Evolutionary conservation across 30 jellyfish, hydroid and myxozoan genomes (phyloP).

Genomic region (Mastigias papua): DNA sequence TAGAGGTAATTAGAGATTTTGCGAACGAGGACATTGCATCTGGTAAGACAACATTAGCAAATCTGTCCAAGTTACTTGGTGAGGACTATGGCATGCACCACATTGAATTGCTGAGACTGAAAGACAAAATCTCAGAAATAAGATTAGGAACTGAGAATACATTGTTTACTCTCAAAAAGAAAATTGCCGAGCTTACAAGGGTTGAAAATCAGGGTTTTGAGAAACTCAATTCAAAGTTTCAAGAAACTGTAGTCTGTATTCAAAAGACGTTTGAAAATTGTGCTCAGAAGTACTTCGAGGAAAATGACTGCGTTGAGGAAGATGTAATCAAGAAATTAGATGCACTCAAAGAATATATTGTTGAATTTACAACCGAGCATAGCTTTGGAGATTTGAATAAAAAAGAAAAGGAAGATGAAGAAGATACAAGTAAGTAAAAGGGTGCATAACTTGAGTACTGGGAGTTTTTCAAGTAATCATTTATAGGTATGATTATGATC

Average conservation of each 20-base stretch:
- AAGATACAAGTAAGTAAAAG: background rate
- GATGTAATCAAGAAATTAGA: background rate
- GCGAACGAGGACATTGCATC: background rate
- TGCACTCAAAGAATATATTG: background rate
- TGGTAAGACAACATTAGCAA: background rate
- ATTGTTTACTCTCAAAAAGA: background rate
- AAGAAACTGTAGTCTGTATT: background rate
- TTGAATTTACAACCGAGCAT: background rate
- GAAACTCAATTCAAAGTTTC: background rate
- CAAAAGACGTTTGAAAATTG: background rate
- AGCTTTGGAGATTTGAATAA: too few relatives aligned
- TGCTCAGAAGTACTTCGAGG: background rate
- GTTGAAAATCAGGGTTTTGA: background rate
- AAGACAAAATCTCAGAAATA: background rate
- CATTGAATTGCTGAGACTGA: background rate
- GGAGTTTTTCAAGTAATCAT: too few relatives aligned
- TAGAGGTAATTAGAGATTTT: background rate
- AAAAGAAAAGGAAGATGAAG: background rate
- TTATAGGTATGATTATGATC: too few relatives aligned
- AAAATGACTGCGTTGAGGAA: background rate
- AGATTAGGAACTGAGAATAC: background rate
- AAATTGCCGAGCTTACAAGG: background rate
- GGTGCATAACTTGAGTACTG: too few relatives aligned
- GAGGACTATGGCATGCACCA: background rate
- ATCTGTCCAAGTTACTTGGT: background rate